These are phyloP conservation scores for Myzus persicae DNA, from an alignment of 1,140 invertebrate species.

Conservation along the genomic window DNA sequence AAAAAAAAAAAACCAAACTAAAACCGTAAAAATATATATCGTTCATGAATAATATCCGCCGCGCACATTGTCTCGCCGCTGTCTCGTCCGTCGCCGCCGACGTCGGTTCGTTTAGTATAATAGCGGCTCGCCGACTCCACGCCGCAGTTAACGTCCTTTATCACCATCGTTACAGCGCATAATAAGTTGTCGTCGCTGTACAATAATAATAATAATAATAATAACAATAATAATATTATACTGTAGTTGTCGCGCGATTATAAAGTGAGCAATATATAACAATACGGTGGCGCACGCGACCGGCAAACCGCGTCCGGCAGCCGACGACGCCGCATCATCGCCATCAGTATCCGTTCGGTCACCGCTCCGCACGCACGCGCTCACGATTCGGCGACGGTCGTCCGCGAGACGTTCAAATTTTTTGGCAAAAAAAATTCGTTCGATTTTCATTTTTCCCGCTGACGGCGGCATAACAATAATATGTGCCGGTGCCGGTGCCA, in stretches of 20 bases:
- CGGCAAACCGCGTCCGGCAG: not conserved
- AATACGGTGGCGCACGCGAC: not conserved
- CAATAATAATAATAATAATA: no score
- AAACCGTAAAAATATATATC: not conserved
- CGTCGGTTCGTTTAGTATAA: not conserved
- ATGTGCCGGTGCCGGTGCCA: no score
- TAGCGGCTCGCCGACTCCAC: not conserved
- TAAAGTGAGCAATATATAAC: not conserved
- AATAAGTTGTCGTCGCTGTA: not conserved
- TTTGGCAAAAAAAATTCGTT: not conserved
- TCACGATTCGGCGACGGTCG: no score
- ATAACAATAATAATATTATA: no score
- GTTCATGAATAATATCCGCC: slow-evolving; percentile 26
- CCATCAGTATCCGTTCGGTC: not conserved
- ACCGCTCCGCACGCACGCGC: not conserved
- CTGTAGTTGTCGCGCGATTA: not conserved
- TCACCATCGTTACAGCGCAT: not conserved
- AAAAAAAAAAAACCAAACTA: not conserved
- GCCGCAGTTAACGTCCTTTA: not conserved
- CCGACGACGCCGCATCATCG: not conserved
- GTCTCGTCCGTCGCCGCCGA: slow-evolving; percentile 16
- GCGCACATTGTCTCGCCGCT: not conserved
- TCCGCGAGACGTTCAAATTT: not conserved
- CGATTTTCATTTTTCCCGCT: not conserved
- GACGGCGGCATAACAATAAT: no score